phyloP scores from a whole-genome alignment of 2,888 invertebrate species.

The Flexamia atlantica region DNA sequence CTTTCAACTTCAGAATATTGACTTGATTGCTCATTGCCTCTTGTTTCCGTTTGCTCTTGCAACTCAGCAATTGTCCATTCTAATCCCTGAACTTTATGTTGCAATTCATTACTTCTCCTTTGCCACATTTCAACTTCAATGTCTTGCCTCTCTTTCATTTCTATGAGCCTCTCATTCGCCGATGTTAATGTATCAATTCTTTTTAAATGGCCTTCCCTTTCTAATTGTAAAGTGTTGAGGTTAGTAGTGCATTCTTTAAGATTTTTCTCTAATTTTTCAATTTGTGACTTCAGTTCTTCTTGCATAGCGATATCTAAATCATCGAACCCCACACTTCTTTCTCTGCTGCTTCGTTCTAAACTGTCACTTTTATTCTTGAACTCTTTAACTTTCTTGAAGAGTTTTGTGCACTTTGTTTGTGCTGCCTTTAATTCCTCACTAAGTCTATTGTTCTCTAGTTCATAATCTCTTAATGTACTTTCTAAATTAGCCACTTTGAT shows the following conservation, averaged over 20 bases:
- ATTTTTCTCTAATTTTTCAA: slow-evolving; percentile 82
- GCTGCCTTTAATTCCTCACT: slow-evolving; percentile 81
- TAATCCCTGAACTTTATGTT: slow-evolving; percentile 80
- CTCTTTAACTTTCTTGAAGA: slow-evolving; percentile 91
- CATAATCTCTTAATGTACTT: slow-evolving; percentile 72
- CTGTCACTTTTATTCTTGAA: slow-evolving; percentile 84
- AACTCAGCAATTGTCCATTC: slow-evolving; percentile 72
- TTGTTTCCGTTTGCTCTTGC: slow-evolving; percentile 69
- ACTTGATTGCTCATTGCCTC: slow-evolving; percentile 21
- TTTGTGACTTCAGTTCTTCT: slow-evolving; percentile 86
- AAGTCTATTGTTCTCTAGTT: slow-evolving; percentile 76
- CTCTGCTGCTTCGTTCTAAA: slow-evolving; percentile 78
- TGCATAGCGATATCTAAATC: slow-evolving; percentile 88
- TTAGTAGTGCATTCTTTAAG: slow-evolving; percentile 79
- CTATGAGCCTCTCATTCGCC: slow-evolving; percentile 87
- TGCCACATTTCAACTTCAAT: slow-evolving; percentile 86
- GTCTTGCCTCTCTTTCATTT: slow-evolving; percentile 90
- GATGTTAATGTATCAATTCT: slow-evolving; percentile 85
- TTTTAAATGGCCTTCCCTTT: slow-evolving; percentile 83
- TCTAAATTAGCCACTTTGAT: slow-evolving; percentile 78
- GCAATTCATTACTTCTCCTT: slow-evolving; percentile 83
- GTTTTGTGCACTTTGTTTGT: slow-evolving; percentile 86
- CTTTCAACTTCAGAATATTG: slow-evolving; percentile 68
- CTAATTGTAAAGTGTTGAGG: slow-evolving; percentile 79
- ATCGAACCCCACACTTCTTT: slow-evolving; percentile 77